A percentile compares a stretch with the other conserved stretches of the same genome.
These are phyloP conservation scores for Galeruca laticollis DNA, from an alignment of 2,888 invertebrate genomes.

Conservation along the genomic window DNA sequence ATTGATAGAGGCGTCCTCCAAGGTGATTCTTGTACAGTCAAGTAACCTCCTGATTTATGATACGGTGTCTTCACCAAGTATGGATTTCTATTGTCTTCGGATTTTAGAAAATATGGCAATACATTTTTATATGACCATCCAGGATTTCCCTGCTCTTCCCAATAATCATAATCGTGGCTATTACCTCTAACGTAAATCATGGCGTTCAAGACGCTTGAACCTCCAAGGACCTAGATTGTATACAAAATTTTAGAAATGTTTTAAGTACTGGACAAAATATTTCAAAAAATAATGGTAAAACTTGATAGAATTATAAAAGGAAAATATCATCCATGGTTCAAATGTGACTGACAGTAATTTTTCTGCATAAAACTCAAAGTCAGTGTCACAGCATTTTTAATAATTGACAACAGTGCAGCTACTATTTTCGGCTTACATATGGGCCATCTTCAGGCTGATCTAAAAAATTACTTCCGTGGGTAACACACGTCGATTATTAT, in stretches of 20 bases:
- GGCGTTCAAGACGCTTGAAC: conserved; percentile 88
- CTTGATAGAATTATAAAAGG: too few species aligned
- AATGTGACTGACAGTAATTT: too few species aligned
- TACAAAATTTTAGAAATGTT: neutral
- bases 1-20: conserved; percentile 86
- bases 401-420: too few species aligned
- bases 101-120: conserved; percentile 86
- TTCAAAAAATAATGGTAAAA: too few species aligned
- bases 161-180: conserved; percentile 86
- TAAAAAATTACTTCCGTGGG: too few species aligned
- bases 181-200: conserved; percentile 95
- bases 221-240: conserved; percentile 71
- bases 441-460: too few species aligned
- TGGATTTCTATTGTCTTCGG: conserved; percentile 89
- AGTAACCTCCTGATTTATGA: conserved; percentile 82
- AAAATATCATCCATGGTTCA: too few species aligned
- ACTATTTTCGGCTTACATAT: too few species aligned
- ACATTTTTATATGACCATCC: conserved; percentile 90
- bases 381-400: too few species aligned
- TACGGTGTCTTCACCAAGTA: conserved; percentile 81
- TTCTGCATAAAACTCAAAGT: too few species aligned
- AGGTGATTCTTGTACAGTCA: conserved; percentile 87
- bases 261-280: neutral
- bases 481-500: too few species aligned
- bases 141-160: conserved; percentile 85